Base-by-base conservation (phyloP, 2,797 vertebrate genomes). In the Capromys pilorides region DNA sequence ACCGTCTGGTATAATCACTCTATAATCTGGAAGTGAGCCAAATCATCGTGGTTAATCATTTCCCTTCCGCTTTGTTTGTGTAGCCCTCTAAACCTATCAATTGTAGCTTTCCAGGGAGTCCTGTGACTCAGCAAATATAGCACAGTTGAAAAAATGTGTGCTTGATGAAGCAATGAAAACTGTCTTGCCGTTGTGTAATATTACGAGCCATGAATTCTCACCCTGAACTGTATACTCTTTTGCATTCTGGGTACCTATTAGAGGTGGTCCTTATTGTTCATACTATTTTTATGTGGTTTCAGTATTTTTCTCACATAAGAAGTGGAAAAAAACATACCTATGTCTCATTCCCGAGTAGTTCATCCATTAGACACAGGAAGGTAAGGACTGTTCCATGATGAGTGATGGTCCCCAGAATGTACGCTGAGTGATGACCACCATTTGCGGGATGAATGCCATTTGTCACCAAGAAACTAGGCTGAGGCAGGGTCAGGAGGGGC, bases 71-170 rank as follows among this genome's bases (percentile, higher is more conserved):
- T 93, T 90, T 91, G 79, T 93, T 96, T 96, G 94, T 92, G 49
- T 87, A 91, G 91, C 80, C 82, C 88, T 94, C 39, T 96, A 96
- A 96, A 95, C 78, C 92, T 94, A 96, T 95, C 94, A 93, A 59
- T 69, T 84, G 93, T 84, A 88, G 90, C 93, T 97, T 97, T 94
- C 86, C 77, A 88, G 86, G 92, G 88, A 96, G 77, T 83, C 64
- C 75, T 90, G 92, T 94, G 92, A 96, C 88, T 96, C 88, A 86
- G 94, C 28, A 0, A 78, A 88, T 51, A 28, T 2, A 82, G 91
- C 39, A 86, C 80, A 88, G 62, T 86, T 93, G 94, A 94, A 94
- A 96, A 92, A 83, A 86, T 94, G 41, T 62, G 78, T 66, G 59
- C 78, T 97, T 69, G 31, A 83, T 93, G 88, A 95, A 94, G 94